Evolutionary conservation across 2,113 vertebrate species (phyloP), one percentile per base, ranked within the genome.

Genomic region (Apeltes quadracus): DNA sequence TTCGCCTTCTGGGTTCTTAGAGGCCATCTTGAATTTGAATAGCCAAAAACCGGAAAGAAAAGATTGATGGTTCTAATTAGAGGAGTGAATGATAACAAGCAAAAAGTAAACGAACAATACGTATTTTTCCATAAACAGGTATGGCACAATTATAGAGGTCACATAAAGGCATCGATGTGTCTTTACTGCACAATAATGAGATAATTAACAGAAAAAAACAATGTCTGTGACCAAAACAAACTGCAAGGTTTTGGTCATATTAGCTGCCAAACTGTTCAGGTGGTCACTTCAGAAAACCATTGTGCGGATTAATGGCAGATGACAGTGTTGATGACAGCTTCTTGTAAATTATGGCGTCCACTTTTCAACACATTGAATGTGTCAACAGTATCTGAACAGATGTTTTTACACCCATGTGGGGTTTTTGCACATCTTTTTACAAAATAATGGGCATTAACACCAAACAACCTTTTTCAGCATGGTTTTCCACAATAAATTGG

Each of bases 1-100:
- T 81, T 84, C 32, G 64, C 61, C 75, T 76, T 79, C 53, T 54
- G 64, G 57, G 67, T 43, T 75, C 53, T 55, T 55, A 41, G 44
- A 76, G 58, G 41, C 57, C 27, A 69, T 44, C 20, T 18, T 63
- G 75, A 62, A 81, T 81, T 65, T 79, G 25, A 83, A 81, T 70
- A 82, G 22, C n/a, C 44, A 65, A 9, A 69, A 59, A 51, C 14
- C 43, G 55, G 46, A 29, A 54, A 27, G 7, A 51, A 76, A 39
- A 71, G 53, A 74, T 20, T 83, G 71, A 82, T 62, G 55, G 72
- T 55, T 75, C 41, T 27, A 78, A 43, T 70, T 61, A 44, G 32
- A 66, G 12, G 38, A 53, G 65, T 41, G 51, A 5, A 50, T 57
- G 53, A 63, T 76, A 76, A 78, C 67, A 66, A 73, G 68, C 32